Evolutionary conservation across 2,888 invertebrate species (phyloP).

Genomic region (Petrolisthes cinctipes): DNA sequence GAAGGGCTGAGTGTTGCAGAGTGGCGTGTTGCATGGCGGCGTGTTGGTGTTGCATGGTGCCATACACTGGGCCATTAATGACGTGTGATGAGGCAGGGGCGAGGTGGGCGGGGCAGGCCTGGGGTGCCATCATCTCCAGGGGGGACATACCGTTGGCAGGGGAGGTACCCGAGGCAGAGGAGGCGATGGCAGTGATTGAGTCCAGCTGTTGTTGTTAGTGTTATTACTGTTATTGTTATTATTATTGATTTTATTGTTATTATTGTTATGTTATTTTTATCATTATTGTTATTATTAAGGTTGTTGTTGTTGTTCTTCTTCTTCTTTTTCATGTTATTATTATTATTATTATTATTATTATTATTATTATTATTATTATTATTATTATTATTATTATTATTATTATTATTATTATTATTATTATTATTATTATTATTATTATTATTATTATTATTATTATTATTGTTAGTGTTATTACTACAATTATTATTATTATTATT

Average conservation of each 20-base stretch:
- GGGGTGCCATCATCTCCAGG: conserved; percentile 38
- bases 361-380: no score
- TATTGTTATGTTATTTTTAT: no score
- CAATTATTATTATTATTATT: not conserved
- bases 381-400: no score
- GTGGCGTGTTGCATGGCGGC: conserved; percentile 5
- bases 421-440: no score
- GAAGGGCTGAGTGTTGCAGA: conserved; percentile 18
- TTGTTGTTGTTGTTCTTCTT: no score
- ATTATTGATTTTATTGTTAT: no score
- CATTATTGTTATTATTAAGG: no score
- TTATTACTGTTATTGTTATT: not conserved
- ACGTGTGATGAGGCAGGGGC: conserved; percentile 30
- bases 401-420: no score
- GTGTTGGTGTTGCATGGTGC: conserved; percentile 26
- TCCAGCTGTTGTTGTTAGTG: not conserved
- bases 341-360: no score
- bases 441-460: no score
- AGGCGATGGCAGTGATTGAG: conserved; percentile 43
- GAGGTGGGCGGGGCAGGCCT: conserved; percentile 41
- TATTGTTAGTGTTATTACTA: not conserved
- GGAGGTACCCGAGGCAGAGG: conserved; percentile 24
- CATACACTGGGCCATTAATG: conserved; percentile 44
- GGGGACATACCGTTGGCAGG: conserved; percentile 52
- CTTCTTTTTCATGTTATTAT: no score